Evolutionary conservation across 2,888 invertebrate genomes (phyloP), one percentile per base, ranked within the genome.

Genomic region (Candidula unifasciata): DNA sequence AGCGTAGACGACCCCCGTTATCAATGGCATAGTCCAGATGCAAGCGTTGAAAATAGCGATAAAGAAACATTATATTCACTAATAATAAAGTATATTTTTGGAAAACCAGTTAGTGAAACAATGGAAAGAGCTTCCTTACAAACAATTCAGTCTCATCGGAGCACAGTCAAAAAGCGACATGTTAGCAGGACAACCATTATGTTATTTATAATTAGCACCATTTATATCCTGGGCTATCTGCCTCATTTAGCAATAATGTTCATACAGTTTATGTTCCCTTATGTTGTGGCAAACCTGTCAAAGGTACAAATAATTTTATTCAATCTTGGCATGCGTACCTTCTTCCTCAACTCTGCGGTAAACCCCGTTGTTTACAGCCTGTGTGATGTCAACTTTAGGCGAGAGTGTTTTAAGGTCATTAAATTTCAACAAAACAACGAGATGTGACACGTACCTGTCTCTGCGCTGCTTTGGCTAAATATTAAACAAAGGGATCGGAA

Each of bases 201-300:
- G 80, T 33, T 81, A 2, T 27, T 81, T 3, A 69, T 35, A 3
- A 81, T 81, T n/a, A 81, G 71, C 57, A 30, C 66, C 27, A 44
- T 81, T 5, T 81, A 81, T 33, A 71, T 81, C 24, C n/a, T 81
- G 30, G 33, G 71, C n/a, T 71, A 30, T 30, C 44, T 81, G 52
- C 69, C 80, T 27, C 27, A 21, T 52, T 33, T 81, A 27, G 37
- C 33, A 5, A 27, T 81, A 3, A 27, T 71, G 3, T 69, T 18
- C 54, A 18, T 27, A 44, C 37, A 52, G 21, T 44, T 21, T 3
- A 6, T 33, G 13, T 24, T 18, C 8, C 80, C 80, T 18, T 37
- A 37, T 18, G 24, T 8, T 10, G 33, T 66, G 16, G 37, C 5
- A 24, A 3, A 18, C 37, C 24, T 80, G 66, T 18, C 16, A 10